Evolutionary conservation across 1,140 invertebrate species (phyloP), one percentile per base, ranked within the genome.

Genomic region (Drosophila tani): DNA sequence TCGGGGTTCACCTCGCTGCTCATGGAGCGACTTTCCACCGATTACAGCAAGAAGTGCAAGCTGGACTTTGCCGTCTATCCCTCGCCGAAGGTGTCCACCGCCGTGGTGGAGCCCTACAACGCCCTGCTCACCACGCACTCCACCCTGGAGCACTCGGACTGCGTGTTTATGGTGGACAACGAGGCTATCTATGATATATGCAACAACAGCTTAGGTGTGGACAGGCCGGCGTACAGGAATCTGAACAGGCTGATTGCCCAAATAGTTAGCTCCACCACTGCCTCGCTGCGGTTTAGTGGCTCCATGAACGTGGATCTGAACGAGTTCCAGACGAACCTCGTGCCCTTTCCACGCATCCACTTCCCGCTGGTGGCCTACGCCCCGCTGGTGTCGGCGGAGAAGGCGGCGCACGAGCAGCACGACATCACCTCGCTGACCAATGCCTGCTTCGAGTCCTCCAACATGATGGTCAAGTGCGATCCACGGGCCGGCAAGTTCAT

Each of bases 101-200:
- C 97, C 3, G 96, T 97, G 9, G 97, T 98, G 15, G 97, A 98
- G 84, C 97, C 97, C 0, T 98, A 98, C 94, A 98, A 97, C 91
- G 95, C 96, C 3, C 94, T 97, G 66, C 93, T 97, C 24, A 96
- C 96, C 19, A 96, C 96, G 0, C 96, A 97, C 84, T 95, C 95
- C 5, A 97, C 96, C 21, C 93, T 97, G 66, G 95, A 96, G 67
- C 95, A 96, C 81, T 96, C 95, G 5, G 96, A 96, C 92, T 97
- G 96, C 84, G 95, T 96, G 6, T 97, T 97, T 81, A 96, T 97
- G 94, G 96, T 97, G 15, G 96, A 97, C 93, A 96, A 97, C 88
- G 97, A 97, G 87, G 97, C 97, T 53, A 97, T 98, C 64, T 97
- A 97, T 90, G 96, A 97, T 80, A 96, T 97, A 74, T 97, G 96